phyloP scores from a whole-genome alignment of 1,140 invertebrate genomes.

The Neodiprion fabricii region DNA sequence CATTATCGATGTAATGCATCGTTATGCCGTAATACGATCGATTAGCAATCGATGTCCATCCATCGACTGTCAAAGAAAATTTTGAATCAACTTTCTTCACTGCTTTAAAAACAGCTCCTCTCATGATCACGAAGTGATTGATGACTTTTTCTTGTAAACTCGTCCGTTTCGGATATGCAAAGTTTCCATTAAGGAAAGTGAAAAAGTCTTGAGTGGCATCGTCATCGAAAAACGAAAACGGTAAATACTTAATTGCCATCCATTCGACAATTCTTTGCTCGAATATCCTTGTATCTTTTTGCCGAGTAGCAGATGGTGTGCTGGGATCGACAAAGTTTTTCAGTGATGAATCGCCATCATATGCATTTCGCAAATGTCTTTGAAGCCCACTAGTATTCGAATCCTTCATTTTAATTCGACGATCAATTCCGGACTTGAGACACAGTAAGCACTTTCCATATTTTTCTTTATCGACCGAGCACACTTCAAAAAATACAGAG shows the following conservation, averaged over 20 bases:
- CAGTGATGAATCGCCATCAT: conserved; percentile 7
- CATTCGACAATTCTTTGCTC: too few relatives aligned
- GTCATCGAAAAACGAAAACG: too few relatives aligned
- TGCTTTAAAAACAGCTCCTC: too few relatives aligned
- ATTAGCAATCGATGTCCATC: conserved; percentile 15
- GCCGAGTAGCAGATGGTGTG: conserved; percentile 11
- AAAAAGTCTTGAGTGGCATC: too few relatives aligned
- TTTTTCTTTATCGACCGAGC: neutral
- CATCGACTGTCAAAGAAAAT: conserved; percentile 15
- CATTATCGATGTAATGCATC: conserved; percentile 16
- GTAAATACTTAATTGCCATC: too few relatives aligned
- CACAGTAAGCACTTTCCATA: conserved; percentile 14
- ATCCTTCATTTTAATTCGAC: conserved; percentile 13
- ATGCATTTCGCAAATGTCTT: conserved; percentile 14
- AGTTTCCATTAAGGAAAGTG: too few relatives aligned
- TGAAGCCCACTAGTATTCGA: conserved; percentile 11
- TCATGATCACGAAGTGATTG: too few relatives aligned
- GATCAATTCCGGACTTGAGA: neutral
- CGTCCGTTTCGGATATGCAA: too few relatives aligned
- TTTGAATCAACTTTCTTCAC: too few relatives aligned
- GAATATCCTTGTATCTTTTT: neutral
- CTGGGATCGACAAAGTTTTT: neutral
- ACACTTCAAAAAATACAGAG: neutral
- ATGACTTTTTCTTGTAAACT: too few relatives aligned
- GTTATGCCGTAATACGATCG: conserved; percentile 20